Evolutionary conservation across 1,140 invertebrate genomes (phyloP).

Genomic region (Potamilus streckersoni): DNA sequence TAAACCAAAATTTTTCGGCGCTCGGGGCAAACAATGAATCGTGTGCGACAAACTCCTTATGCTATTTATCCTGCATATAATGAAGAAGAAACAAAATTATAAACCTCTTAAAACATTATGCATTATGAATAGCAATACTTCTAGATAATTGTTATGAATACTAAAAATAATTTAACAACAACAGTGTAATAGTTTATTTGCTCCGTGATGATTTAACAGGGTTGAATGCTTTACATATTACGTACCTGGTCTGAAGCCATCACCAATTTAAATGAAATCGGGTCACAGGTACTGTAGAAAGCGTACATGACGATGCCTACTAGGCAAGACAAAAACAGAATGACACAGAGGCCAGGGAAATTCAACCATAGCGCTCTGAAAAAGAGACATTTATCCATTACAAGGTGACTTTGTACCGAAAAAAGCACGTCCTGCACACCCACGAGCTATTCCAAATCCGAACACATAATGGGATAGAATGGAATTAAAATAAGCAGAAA

Average conservation of each 20-base stretch:
- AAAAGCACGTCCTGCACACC: not conserved
- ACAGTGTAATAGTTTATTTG: not conserved
- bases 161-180: not conserved
- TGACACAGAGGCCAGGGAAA: slow-evolving; percentile 79
- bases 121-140: too few relatives aligned
- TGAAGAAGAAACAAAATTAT: too few relatives aligned
- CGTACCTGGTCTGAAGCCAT: slow-evolving; percentile 67
- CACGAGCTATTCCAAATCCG: not conserved
- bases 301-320: slow-evolving; percentile 86
- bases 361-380: slow-evolving; percentile 79
- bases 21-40: too few relatives aligned
- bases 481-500: not conserved
- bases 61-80: too few relatives aligned
- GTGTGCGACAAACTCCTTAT: too few relatives aligned
- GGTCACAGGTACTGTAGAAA: slow-evolving; percentile 85
- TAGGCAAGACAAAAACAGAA: slow-evolving; percentile 82
- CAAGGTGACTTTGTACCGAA: not conserved
- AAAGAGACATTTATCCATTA: slow-evolving; percentile 3
- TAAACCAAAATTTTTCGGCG: too few relatives aligned
- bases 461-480: not conserved
- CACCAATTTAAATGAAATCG: slow-evolving; percentile 73
- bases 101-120: too few relatives aligned
- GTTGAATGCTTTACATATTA: not conserved
- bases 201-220: not conserved
- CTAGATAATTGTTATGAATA: not conserved